These are phyloP conservation scores for Abrostola triplasia DNA, from an alignment of 2,888 invertebrate species.

Conservation along the genomic window DNA sequence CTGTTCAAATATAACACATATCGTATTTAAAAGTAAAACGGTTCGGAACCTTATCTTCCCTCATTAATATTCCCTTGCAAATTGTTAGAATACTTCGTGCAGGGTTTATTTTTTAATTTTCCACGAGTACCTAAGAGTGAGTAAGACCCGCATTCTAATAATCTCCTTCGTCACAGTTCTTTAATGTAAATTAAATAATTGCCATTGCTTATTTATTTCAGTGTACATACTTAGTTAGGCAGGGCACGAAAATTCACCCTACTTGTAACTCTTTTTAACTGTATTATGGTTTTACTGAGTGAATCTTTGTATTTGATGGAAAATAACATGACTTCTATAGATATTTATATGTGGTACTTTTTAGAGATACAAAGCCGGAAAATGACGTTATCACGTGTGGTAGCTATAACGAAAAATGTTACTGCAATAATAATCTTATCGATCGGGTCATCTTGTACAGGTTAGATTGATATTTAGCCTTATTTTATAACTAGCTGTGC, in stretches of 20 bases:
- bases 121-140: slow-evolving; percentile 36
- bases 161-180: slow-evolving; percentile 22
- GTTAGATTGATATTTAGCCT: too few species aligned
- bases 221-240: background rate
- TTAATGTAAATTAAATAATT: slow-evolving; percentile 24
- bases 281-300: too few species aligned
- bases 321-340: too few species aligned
- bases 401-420: too few species aligned
- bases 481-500: too few species aligned
- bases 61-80: slow-evolving; percentile 80
- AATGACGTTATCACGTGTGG: too few species aligned
- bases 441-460: too few species aligned
- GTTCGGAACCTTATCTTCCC: slow-evolving; percentile 78
- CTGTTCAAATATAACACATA: slow-evolving; percentile 87
- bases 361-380: too few species aligned
- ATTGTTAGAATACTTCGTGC: slow-evolving; percentile 70
- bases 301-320: too few species aligned
- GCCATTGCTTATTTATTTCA: background rate
- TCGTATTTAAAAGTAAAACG: slow-evolving; percentile 86
- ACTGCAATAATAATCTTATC: too few species aligned
- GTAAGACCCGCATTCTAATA: slow-evolving; percentile 23
- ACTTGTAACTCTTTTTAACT: background rate
- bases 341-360: too few species aligned
- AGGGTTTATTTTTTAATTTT: slow-evolving; percentile 60
- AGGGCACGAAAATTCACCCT: background rate